A percentile compares a stretch with the other conserved stretches of the same genome.
Evolutionary conservation across 2,888 invertebrate species (phyloP).

Genomic region (Caenorhabditis sp.): DNA sequence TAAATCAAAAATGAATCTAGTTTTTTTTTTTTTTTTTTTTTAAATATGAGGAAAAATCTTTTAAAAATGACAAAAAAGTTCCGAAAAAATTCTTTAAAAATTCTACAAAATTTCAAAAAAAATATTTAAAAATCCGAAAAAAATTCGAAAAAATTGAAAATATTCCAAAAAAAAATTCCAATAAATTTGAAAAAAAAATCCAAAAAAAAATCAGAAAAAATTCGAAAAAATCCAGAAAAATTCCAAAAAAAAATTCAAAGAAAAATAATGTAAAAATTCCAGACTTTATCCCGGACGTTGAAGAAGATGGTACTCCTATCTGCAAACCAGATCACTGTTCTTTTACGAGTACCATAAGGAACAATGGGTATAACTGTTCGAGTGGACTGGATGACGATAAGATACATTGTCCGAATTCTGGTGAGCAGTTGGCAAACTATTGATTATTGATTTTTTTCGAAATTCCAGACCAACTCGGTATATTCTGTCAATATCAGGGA

Average conservation of each 20-base stretch:
- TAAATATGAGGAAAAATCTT: too few relatives aligned
- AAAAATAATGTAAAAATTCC: too few relatives aligned
- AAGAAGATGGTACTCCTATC: background rate
- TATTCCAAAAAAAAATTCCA: too few relatives aligned
- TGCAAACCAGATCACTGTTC: conserved; percentile 49
- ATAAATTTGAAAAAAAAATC: too few relatives aligned
- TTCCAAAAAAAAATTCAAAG: background rate
- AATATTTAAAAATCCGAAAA: background rate
- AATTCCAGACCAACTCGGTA: conserved; percentile 9
- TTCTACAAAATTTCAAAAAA: too few relatives aligned
- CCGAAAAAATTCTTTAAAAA: too few relatives aligned
- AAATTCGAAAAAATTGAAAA: too few relatives aligned
- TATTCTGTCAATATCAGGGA: conserved; percentile 41
- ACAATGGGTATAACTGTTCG: conserved; percentile 37
- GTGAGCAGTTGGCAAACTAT: background rate
- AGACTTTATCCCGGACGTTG: conserved; percentile 25
- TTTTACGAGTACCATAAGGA: conserved; percentile 19
- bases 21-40: too few relatives aligned
- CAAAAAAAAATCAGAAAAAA: too few relatives aligned
- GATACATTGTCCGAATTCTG: background rate
- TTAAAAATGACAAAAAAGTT: too few relatives aligned
- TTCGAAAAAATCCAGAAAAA: too few relatives aligned
- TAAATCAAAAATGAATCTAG: too few relatives aligned
- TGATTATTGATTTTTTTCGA: background rate
- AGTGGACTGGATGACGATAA: conserved; percentile 1